These are phyloP conservation scores for Agrotis exclamationis DNA, from an alignment of 2,888 invertebrate genomes.

Conservation along the genomic window DNA sequence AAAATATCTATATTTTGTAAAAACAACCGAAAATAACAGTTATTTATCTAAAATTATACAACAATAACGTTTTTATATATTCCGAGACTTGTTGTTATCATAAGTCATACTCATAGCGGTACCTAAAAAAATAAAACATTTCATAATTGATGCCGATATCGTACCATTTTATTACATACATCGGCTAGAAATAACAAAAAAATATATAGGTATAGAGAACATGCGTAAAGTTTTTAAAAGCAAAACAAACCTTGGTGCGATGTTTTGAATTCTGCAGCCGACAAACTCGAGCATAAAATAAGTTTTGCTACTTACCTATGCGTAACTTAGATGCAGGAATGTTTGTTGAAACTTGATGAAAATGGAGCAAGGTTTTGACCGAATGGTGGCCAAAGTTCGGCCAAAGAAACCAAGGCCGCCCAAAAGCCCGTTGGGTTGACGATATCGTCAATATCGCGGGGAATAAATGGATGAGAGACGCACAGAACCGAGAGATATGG, in stretches of 20 bases:
- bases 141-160: neutral
- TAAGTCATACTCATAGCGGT: too few relatives aligned
- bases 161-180: conserved; percentile 3
- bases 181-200: neutral
- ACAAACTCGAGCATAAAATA: neutral
- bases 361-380: too few relatives aligned
- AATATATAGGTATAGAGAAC: neutral
- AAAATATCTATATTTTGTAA: neutral
- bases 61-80: conserved; percentile 15
- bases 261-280: neutral
- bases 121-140: conserved; percentile 5
- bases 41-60: conserved; percentile 17
- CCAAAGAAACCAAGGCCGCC: too few relatives aligned
- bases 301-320: conserved; percentile 33
- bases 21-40: conserved; percentile 3
- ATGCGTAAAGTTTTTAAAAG: conserved; percentile 1
- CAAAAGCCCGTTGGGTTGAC: too few relatives aligned
- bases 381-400: too few relatives aligned
- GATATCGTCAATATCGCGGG: too few relatives aligned
- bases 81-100: neutral
- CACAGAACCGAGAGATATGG: too few relatives aligned
- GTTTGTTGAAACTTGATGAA: neutral
- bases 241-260: conserved; percentile 36
- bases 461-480: too few relatives aligned
- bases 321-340: neutral